Base-by-base conservation (phyloP, 2,888 invertebrate species). In the Mactromeris polynyma region DNA sequence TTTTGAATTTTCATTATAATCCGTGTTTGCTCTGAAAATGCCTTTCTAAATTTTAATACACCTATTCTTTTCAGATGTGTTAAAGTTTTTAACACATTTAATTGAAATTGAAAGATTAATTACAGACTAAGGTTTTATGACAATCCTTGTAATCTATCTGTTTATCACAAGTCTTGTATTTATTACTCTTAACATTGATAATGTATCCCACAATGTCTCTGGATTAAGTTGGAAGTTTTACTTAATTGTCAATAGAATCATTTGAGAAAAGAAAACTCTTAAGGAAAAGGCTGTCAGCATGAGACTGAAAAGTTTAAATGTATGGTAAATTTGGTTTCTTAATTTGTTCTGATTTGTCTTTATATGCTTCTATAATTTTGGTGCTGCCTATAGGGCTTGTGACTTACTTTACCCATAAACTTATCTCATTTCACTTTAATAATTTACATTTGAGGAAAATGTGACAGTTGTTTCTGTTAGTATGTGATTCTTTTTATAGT, bases 71-170 rank as follows among this genome's bases (percentile, higher is more conserved):
- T 21, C 21, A 78, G 21, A 78, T 36, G 78, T 78, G 46, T 46
- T 79, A 46, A 7, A 6, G 26, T 79, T 79, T 79, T 42, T 46
- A 42, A 21, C 51, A 46, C 54, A 81, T 33, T 42, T 51, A 6
- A n/a, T 81, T 81, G 38, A 73, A n/a, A 46, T 73, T 33, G 26
- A 73, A 36, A 73, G 73, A 33, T 73, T 33, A 36, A 73, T 73
- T 11, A 73, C 19, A 19, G 19, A 33, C 14, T 73, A 33, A 17
- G 36, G 17, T 73, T 73, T 73, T 73, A 73, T 73, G 73, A 36
- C 7, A 73, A 36, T 73, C 36, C 17, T 6, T 36, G 36, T 73
- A 33, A 73, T 31, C 33, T 33, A 36, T 36, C 73, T 73, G 31
- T 73, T 73, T 73, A 21, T 73, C 17, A 73, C 19, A 73, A 33